phyloP scores from a whole-genome alignment of 1,140 invertebrate genomes.

The Myzus persicae region DNA sequence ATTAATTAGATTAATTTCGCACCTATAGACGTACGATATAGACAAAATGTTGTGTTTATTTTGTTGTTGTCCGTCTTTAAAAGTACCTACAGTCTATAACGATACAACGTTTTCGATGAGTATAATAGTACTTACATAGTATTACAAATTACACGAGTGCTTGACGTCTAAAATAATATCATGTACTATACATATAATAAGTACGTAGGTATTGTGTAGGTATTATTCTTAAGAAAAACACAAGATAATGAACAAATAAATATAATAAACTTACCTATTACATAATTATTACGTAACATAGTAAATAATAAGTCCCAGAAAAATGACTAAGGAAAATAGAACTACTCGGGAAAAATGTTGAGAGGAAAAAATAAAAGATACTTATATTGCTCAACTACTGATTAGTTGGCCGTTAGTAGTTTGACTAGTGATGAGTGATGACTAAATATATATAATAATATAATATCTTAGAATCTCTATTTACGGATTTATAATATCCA shows the following conservation, averaged over 20 bases:
- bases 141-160: neutral
- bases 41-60: neutral
- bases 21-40: neutral
- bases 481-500: too few species aligned
- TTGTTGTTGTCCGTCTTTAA: neutral
- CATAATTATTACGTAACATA: neutral
- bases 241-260: neutral
- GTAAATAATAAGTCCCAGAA: neutral
- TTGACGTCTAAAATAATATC: neutral
- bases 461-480: too few species aligned
- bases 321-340: neutral
- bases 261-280: neutral
- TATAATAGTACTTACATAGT: neutral
- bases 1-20: neutral
- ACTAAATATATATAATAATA: too few species aligned
- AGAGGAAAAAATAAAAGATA: neutral
- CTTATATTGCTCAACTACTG: neutral
- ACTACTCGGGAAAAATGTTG: neutral
- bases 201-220: neutral
- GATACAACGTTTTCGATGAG: neutral
- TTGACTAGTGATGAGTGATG: neutral
- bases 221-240: neutral
- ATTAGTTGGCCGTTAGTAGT: neutral
- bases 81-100: neutral
- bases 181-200: neutral